These are phyloP conservation scores for Caenorhabditis imperialis DNA, from an alignment of 2,888 invertebrate species.

Conservation along the genomic window DNA sequence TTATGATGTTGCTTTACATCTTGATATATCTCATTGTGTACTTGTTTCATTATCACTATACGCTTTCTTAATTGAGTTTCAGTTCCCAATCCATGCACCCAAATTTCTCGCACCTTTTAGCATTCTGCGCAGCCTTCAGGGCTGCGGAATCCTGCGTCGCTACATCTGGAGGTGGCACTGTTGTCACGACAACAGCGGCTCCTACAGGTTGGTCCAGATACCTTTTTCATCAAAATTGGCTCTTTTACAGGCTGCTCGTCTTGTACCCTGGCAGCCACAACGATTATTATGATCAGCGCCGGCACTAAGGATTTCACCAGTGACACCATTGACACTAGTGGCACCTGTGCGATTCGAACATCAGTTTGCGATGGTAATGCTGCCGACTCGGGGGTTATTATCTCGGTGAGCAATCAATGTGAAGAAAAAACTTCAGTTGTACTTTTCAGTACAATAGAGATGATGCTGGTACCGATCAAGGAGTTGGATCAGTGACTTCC, in stretches of 20 bases:
- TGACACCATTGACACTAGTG: slow-evolving; percentile 37
- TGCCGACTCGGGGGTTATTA: slow-evolving; percentile 16
- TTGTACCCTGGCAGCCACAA: slow-evolving; percentile 10
- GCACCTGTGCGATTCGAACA: slow-evolving; percentile 37
- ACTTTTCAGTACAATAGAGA: slow-evolving; percentile 43
- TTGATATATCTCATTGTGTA: background rate
- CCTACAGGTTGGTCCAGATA: background rate
- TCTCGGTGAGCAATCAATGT: slow-evolving; percentile 17
- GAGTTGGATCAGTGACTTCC: slow-evolving; percentile 8
- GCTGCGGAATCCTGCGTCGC: slow-evolving; percentile 20
- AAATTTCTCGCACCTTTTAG: too few species aligned
- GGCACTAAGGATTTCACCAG: slow-evolving; percentile 47
- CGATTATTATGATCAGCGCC: slow-evolving; percentile 16
- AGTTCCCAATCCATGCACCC: too few species aligned
- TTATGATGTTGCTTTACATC: background rate
- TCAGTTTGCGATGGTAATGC: slow-evolving; percentile 40
- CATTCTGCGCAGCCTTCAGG: slow-evolving; percentile 11
- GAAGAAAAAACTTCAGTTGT: background rate
- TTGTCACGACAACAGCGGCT: slow-evolving; percentile 13
- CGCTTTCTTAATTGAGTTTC: too few species aligned
- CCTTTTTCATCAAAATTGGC: background rate
- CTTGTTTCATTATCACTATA: background rate
- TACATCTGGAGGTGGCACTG: slow-evolving; percentile 14
- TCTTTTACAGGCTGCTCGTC: slow-evolving; percentile 21
- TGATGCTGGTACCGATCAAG: slow-evolving; percentile 21